Evolutionary conservation across 2,113 vertebrate genomes (phyloP).

Genomic region (Pionites leucogaster): DNA sequence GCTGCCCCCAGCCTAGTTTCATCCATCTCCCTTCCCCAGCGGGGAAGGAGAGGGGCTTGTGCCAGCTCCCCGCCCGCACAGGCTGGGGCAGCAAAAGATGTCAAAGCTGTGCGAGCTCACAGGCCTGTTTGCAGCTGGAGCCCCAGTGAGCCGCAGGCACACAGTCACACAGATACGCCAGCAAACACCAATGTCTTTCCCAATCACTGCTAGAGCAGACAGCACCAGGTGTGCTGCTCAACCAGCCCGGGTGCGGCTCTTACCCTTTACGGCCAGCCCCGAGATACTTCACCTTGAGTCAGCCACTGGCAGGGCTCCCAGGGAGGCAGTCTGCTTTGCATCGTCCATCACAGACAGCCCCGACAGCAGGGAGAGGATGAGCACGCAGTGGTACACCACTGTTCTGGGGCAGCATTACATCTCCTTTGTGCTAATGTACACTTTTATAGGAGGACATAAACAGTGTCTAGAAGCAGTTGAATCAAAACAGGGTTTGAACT

Average conservation of each 20-base stretch:
- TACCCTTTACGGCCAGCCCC: background rate
- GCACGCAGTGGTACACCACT: background rate
- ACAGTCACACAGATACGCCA: background rate
- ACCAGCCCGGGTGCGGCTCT: background rate
- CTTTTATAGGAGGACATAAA: background rate
- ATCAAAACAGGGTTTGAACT: background rate
- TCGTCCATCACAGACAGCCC: background rate
- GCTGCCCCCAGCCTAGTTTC: background rate
- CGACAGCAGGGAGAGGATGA: background rate
- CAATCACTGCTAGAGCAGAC: background rate
- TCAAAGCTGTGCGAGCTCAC: background rate
- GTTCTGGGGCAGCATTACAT: background rate
- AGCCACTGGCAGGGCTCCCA: conserved; percentile 4
- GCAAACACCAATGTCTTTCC: background rate
- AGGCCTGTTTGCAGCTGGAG: background rate
- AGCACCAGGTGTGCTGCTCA: background rate
- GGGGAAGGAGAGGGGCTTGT: background rate
- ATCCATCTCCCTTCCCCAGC: background rate
- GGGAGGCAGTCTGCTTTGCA: background rate
- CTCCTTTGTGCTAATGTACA: background rate
- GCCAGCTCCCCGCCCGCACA: background rate
- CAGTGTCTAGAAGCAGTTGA: background rate
- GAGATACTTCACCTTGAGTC: background rate
- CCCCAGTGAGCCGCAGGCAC: background rate
- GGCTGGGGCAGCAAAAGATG: background rate